Percentiles rank a stretch among this genome's conserved stretches.
Conservation (phyloP, 1,140 invertebrate species). For the Elysia chlorotica region DNA sequence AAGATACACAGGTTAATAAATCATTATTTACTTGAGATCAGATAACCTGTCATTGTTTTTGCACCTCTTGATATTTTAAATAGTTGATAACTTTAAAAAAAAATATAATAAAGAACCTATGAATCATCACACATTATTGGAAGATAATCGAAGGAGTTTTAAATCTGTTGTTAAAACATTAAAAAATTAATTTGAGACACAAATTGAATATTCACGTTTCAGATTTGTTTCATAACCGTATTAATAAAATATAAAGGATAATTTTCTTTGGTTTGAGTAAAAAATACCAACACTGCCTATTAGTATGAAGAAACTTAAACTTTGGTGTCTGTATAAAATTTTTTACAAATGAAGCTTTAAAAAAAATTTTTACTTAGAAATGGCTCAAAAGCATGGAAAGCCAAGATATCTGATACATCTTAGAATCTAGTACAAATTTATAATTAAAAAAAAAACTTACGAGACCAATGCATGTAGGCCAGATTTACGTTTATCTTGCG, state of each 20-base stretch:
- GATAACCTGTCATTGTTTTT: too few species aligned
- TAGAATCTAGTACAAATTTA: background rate
- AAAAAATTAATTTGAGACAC: too few species aligned
- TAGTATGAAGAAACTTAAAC: background rate
- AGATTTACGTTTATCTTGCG: constrained; percentile 91
- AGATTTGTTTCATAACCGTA: too few species aligned
- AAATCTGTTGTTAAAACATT: too few species aligned
- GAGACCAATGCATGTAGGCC: constrained; percentile 85
- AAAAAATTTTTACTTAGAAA: background rate
- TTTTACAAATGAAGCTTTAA: background rate
- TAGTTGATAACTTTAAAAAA: too few species aligned
- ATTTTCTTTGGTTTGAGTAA: background rate
- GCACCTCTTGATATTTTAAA: too few species aligned
- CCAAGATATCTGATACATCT: background rate
- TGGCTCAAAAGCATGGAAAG: too few species aligned
- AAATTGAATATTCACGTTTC: too few species aligned
- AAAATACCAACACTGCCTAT: background rate
- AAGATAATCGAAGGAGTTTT: too few species aligned
- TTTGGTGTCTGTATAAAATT: background rate
- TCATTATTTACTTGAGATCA: background rate
- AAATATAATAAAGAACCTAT: too few species aligned
- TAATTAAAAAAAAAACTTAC: constrained; percentile 72
- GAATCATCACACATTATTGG: too few species aligned
- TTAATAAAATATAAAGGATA: too few species aligned
- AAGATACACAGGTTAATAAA: background rate